Base-by-base conservation (phyloP, 2,113 vertebrate genomes). In the Podocnemis expansa region DNA sequence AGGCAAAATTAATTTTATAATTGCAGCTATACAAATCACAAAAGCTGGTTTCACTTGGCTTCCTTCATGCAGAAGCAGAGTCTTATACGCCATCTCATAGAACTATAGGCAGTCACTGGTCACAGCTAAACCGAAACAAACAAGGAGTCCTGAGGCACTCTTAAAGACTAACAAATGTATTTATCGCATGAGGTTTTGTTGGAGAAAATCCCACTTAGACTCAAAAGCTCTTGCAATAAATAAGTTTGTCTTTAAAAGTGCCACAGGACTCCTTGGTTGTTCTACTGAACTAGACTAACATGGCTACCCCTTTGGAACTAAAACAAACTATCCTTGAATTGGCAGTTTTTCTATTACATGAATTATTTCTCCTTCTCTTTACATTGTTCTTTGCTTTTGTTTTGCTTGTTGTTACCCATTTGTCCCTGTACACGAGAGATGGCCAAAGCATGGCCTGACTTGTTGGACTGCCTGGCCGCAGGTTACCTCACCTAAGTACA, bases 381-480 rank as follows among this genome's bases (percentile, higher is more conserved):
- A 25, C 38, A 87, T 9, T 31, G 25, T n/a, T 56, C 54, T 14
- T 34, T n/a, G 34, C 60, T 67, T n/a, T 80, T 63, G 60, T 49
- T 6, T 95, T 96, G 51, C 84, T 84, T 94, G 76, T 76, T 90
- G 90, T 16, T 27, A 87, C n/a, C 10, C 19, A 34, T 90, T 93
- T 95, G 52, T 1, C 86, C 27, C 83, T 88, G 80, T 83, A 43
- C 41, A 34, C 51, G 17, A 78, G 47, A 89, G 54, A 19, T 70
- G 70, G 82, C 11, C 79, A 94, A 11, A 11, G 13, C 31, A 80
- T 41, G 14, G 1, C 76, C 51, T 43, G 38, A 88, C 58, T 49
- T 8, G 1, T 31, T 19, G 75, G 45, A 75, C 10, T 60, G 9
- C 54, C 38, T 87, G 41, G 19, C 34, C 7, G 84, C 87, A 55